These are phyloP conservation scores for Ceramica pisi DNA, from an alignment of 2,888 invertebrate species.

Conservation along the genomic window DNA sequence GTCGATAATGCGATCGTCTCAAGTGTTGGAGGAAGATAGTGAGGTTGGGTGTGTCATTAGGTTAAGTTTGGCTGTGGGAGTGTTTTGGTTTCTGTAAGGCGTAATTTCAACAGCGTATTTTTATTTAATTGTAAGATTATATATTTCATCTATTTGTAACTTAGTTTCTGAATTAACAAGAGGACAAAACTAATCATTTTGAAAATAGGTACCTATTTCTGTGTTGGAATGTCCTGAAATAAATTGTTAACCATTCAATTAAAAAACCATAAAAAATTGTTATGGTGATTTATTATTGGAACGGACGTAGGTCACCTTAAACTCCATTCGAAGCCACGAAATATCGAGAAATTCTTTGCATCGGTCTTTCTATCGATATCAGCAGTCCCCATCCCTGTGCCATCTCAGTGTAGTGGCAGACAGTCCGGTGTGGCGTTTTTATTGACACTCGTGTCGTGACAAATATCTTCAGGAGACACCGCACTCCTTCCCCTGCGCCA, in stretches of 20 bases:
- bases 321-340: neutral
- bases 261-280: neutral
- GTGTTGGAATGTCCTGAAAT: too few species aligned
- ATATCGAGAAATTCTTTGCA: neutral
- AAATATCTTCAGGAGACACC: conserved; percentile 85
- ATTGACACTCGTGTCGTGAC: conserved; percentile 90
- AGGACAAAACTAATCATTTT: neutral
- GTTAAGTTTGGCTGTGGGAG: neutral
- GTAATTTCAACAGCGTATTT: neutral
- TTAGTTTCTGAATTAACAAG: neutral
- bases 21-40: conserved; percentile 26
- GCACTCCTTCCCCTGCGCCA: conserved; percentile 68
- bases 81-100: neutral
- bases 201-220: neutral
- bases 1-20: conserved; percentile 60
- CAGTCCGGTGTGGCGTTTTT: conserved; percentile 91
- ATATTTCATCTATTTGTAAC: too few species aligned
- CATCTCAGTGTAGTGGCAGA: conserved; percentile 81
- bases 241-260: too few species aligned
- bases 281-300: neutral
- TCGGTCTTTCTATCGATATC: conserved; percentile 34
- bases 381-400: conserved; percentile 71
- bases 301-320: neutral
- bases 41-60: conserved; percentile 14
- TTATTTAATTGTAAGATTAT: neutral